Percentiles rank a stretch among this genome's conserved stretches.
Conservation (phyloP, 2,888 invertebrate species). For the Allygus modestus region DNA sequence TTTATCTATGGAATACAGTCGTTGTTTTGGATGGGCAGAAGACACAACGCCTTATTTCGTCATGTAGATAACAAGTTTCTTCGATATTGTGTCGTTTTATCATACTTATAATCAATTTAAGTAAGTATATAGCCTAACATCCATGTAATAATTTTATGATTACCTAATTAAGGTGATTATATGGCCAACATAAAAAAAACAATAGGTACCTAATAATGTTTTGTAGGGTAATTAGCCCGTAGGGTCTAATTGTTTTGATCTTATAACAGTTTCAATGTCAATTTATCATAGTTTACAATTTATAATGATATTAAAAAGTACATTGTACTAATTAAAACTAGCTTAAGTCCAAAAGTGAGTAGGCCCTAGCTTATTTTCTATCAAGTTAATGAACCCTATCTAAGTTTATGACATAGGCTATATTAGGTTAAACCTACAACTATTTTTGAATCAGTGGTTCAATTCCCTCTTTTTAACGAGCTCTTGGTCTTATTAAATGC, state of each 20-base stretch:
- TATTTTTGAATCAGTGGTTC: too few relatives aligned
- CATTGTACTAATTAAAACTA: too few relatives aligned
- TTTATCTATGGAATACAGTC: neutral
- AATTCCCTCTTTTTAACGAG: too few relatives aligned
- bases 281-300: too few relatives aligned
- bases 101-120: neutral
- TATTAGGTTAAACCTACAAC: too few relatives aligned
- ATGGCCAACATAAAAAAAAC: neutral
- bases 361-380: too few relatives aligned
- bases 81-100: neutral
- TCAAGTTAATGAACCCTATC: too few relatives aligned
- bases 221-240: neutral
- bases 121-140: neutral
- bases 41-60: constrained; percentile 19
- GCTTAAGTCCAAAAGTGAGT: too few relatives aligned
- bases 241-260: neutral
- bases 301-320: too few relatives aligned
- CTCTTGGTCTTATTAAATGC: too few relatives aligned
- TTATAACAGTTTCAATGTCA: too few relatives aligned
- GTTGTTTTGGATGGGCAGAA: constrained; percentile 11
- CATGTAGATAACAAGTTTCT: neutral
- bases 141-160: neutral
- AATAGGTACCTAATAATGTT: neutral
- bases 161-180: neutral
- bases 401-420: too few relatives aligned